Evolutionary conservation across 2,113 vertebrate species (phyloP).

Genomic region (Nycticebus coucang): DNA sequence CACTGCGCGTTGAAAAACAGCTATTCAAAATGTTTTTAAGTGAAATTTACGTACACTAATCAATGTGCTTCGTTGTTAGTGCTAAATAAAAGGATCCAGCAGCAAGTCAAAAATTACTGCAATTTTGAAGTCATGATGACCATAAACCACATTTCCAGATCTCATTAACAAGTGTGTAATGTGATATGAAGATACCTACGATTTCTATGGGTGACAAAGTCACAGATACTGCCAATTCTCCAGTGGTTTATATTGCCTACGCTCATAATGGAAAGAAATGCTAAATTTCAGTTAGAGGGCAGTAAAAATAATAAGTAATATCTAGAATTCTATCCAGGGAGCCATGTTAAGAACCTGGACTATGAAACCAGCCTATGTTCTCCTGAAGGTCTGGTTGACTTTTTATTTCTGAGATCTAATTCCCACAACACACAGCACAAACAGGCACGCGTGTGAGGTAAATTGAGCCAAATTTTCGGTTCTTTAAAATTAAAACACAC

Average conservation of each 20-base stretch:
- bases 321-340: neutral
- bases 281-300: neutral
- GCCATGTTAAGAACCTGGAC: neutral
- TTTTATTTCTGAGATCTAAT: neutral
- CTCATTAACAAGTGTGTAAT: neutral
- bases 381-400: neutral
- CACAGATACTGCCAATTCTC: neutral
- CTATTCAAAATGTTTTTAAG: constrained; percentile 19
- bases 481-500: too few relatives aligned
- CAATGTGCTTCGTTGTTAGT: neutral
- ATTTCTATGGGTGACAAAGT: neutral
- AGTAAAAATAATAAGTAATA: neutral
- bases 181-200: neutral
- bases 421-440: neutral
- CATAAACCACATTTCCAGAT: neutral
- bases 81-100: neutral
- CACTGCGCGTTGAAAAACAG: neutral
- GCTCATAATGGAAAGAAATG: neutral
- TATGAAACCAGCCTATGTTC: neutral
- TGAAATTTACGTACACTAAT: neutral
- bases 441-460: neutral
- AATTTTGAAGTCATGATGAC: neutral
- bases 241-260: neutral
- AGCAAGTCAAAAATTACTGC: neutral
- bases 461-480: neutral